Evolutionary conservation across 2,888 invertebrate species (phyloP).

Genomic region (Herminia tarsipennalis): DNA sequence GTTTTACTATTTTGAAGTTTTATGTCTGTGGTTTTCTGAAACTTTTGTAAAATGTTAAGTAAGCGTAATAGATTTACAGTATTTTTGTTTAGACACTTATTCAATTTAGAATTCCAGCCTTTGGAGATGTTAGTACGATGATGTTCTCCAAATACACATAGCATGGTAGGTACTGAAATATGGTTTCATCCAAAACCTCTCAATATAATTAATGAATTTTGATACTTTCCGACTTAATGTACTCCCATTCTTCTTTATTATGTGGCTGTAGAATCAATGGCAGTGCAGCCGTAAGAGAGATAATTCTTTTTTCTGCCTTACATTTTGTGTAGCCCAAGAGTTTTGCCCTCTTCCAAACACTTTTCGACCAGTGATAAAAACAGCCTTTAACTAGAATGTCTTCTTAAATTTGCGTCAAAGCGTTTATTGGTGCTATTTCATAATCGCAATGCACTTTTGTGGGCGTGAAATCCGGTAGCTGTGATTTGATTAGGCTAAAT

Average conservation of each 20-base stretch:
- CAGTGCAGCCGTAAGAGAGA: not conserved
- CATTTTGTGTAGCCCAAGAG: slow-evolving; percentile 3
- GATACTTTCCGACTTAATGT: not conserved
- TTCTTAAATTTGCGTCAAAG: not conserved
- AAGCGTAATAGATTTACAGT: slow-evolving; percentile 4
- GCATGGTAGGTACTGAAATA: slow-evolving; percentile 4
- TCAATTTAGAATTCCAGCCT: slow-evolving; percentile 9
- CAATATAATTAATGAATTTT: slow-evolving; percentile 4
- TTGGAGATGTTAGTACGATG: slow-evolving; percentile 6
- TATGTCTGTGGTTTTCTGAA: too few relatives aligned
- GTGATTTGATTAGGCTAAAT: slow-evolving; percentile 4
- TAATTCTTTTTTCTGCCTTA: slow-evolving; percentile 5
- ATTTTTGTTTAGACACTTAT: slow-evolving; percentile 6
- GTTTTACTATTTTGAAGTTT: too few relatives aligned
- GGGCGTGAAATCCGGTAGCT: slow-evolving; percentile 3
- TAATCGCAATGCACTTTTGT: slow-evolving; percentile 5
- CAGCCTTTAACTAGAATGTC: not conserved
- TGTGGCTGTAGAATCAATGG: not conserved
- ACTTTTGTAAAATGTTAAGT: not conserved
- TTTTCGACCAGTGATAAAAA: slow-evolving; percentile 3
- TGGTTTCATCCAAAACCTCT: slow-evolving; percentile 5
- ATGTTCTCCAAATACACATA: slow-evolving; percentile 5
- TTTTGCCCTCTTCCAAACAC: slow-evolving; percentile 4
- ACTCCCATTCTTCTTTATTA: not conserved
- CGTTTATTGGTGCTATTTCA: slow-evolving; percentile 4